Evolutionary conservation across 2,888 invertebrate genomes (phyloP), one percentile per base, ranked within the genome.

Genomic region (Aporophyla nigra): DNA sequence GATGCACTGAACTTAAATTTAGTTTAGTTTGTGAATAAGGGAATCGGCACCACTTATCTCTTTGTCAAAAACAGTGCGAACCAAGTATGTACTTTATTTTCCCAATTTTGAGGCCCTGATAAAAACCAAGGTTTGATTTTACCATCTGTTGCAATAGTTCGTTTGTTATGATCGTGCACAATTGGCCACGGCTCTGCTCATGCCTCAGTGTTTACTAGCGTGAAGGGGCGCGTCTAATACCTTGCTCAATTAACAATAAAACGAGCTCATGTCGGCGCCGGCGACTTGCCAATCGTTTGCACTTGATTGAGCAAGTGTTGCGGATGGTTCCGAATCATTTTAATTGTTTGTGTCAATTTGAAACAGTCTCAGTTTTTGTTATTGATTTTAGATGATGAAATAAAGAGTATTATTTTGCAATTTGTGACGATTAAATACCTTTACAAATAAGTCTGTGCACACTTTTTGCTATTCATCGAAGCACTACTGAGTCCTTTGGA

Each of bases 191-290:
- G 66, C 40, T 74, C 67, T 85, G 68, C 70, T 67, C 59, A 76
- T 43, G 51, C 67, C 72, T 63, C 14, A 21, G 49, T 63, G 59
- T 76, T 76, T 62, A 43, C 43, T n/a, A 56, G 77, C 83, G 77
- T 74, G 82, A 77, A 85, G 85, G 19, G 51, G 69, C 69, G 59
- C 43, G 65, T 54, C 82, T 59, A 82, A 83, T 71, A 40, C 24
- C 72, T 84, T 85, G 63, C 85, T 65, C 77, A 82, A 85, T 85
- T 68, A 84, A 84, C 85, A 76, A 81, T 65, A 73, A 81, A 81
- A 73, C 67, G 7, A 68, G 40, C 68, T 27, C 24, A 46, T 53
- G 66, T 49, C 59, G 51, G 67, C 53, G 33, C 40, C 46, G 12
- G 21, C n/a, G 27, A 54, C 63, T 83, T 74, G 73, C 77, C 53